Base-by-base conservation (phyloP, 2,797 vertebrate genomes). In the Fringilla coelebs region DNA sequence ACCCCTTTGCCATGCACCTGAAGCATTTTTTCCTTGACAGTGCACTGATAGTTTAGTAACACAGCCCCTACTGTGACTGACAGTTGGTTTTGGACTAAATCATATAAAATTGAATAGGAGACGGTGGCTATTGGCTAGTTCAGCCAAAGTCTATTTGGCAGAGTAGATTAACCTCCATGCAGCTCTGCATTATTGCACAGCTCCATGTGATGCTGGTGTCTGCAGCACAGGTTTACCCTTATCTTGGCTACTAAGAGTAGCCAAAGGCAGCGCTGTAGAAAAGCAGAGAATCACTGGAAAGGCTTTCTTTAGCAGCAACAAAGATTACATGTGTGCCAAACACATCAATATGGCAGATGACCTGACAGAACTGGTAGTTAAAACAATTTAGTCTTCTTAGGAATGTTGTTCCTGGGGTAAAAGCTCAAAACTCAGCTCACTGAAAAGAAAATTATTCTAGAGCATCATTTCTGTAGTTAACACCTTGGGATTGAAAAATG, bases 1-100 rank as follows among this genome's bases (percentile, higher is more conserved):
- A 92, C 63, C 71, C 32, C 71, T 95, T 95, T 89, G 52, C 71
- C 51, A 17, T 85, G 77, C 80, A 96, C 92, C 93, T 95, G 93
- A 95, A 94, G 34, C 52, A 89, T 82, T 95, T 94, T 93, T 90
- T 87, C 45, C 88, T 95, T 93, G 74, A 96, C 74, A 58, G 49
- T 92, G 63, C 86, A 80, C 86, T 74, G 52, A 67, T 54, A 93
- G 84, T 93, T 94, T 90, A 95, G 88, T 41, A 91, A 93, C 84
- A 80, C 55, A 87, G 60, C 28, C 34, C 86, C 92, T 80, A n/a
- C 81, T 63, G 93, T 94, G 94, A 94, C 63, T 95, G 76, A 95
- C 88, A 86, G 86, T 86, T 84, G 58, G 21, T 43, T 95, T 95
- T 74, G 92, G 49, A 93, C 71, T 93, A 94, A 88, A 88, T 86